phyloP scores from a whole-genome alignment of 1,140 invertebrate genomes.

The Aphelenchoides avenae region DNA sequence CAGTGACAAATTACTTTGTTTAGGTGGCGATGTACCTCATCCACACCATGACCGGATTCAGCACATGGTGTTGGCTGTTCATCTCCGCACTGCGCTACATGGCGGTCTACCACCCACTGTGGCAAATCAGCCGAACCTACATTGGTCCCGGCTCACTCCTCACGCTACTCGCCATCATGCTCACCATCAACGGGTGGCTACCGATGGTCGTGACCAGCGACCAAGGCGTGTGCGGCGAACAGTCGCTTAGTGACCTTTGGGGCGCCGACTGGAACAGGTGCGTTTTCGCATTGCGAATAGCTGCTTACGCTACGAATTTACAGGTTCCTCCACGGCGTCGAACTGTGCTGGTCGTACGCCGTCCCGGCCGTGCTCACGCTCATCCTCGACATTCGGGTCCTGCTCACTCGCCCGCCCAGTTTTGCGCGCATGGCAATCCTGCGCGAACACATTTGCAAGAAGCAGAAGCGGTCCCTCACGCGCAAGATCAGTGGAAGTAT shows the following conservation, averaged over 20 bases:
- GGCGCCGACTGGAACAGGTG: slow-evolving; percentile 20
- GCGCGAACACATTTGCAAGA: too few relatives aligned
- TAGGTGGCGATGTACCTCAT: slow-evolving; percentile 37
- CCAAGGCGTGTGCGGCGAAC: slow-evolving; percentile 7
- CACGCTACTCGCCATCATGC: slow-evolving; percentile 20
- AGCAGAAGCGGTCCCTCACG: too few relatives aligned
- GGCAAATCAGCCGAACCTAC: slow-evolving; percentile 33
- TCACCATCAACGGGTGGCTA: slow-evolving; percentile 29
- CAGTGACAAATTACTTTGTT: too few relatives aligned
- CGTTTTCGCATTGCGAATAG: too few relatives aligned
- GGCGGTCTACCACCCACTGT: slow-evolving; percentile 39
- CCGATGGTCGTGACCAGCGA: slow-evolving; percentile 23
- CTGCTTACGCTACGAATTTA: too few relatives aligned
- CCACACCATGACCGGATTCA: slow-evolving; percentile 39
- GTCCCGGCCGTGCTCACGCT: slow-evolving; percentile 35
- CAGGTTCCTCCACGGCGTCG: slow-evolving; percentile 27
- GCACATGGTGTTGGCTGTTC: slow-evolving; percentile 44
- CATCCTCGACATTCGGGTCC: slow-evolving; percentile 26
- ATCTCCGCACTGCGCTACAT: slow-evolving; percentile 39
- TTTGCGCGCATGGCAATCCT: slow-evolving; percentile 10
- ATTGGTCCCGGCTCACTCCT: slow-evolving; percentile 22
- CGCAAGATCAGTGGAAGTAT: too few relatives aligned
- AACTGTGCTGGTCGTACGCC: slow-evolving; percentile 37
- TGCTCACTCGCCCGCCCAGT: slow-evolving; percentile 30
- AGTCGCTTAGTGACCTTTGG: slow-evolving; percentile 13